Conservation (phyloP, 2,888 invertebrate species). For the Chrysomela aeneicollis region DNA sequence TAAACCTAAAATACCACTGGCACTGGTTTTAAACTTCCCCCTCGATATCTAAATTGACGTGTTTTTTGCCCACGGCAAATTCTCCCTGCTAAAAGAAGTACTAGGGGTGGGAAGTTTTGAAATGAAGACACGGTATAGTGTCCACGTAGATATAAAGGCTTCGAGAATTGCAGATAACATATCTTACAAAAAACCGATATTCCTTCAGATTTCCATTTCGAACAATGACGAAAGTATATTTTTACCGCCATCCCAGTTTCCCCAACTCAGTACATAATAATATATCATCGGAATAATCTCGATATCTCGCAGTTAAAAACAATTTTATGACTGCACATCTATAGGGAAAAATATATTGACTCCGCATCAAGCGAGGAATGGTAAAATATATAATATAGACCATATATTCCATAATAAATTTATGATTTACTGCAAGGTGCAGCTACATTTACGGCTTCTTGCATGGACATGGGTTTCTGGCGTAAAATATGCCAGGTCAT, state of each 20-base stretch:
- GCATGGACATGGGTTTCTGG: slow-evolving; percentile 13
- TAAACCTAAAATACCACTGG: no score
- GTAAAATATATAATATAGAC: slow-evolving; percentile 24
- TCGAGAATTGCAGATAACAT: no score
- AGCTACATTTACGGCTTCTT: slow-evolving; percentile 23
- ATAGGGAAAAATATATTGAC: slow-evolving; percentile 17
- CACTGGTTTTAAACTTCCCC: no score
- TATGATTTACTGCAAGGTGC: slow-evolving; percentile 25
- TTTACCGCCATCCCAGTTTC: not conserved
- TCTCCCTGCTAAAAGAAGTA: no score
- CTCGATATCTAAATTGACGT: no score
- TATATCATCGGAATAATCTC: slow-evolving; percentile 3
- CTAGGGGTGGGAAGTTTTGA: no score
- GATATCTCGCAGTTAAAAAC: not conserved
- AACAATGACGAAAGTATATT: not conserved
- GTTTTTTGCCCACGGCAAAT: no score
- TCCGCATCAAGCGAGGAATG: slow-evolving; percentile 18
- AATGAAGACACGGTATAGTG: no score
- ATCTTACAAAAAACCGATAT: no score
- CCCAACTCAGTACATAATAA: not conserved
- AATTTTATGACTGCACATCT: slow-evolving; percentile 16
- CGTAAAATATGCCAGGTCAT: not conserved
- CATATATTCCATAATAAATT: slow-evolving; percentile 20
- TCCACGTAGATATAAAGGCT: no score
- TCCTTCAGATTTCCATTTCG: no score